Evolutionary conservation across 2,113 vertebrate species (phyloP).

Genomic region (Hymenochirus boettgeri): DNA sequence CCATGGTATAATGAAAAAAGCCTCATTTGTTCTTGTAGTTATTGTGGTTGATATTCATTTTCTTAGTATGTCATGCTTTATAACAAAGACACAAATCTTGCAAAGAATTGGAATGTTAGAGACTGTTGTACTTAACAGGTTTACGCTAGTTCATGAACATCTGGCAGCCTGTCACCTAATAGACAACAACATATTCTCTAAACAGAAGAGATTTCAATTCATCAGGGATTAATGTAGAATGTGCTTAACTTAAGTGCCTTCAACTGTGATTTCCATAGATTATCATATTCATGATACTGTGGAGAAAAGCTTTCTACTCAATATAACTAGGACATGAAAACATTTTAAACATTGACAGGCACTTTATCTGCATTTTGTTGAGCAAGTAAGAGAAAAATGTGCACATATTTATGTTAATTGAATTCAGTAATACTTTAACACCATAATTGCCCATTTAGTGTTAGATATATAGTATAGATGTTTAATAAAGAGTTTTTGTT

Average conservation of each 20-base stretch:
- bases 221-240: constrained; percentile 69
- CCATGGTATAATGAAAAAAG: too few relatives aligned
- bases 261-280: constrained; percentile 79
- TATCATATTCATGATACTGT: constrained; percentile 82
- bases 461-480: constrained; percentile 26
- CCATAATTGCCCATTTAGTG: constrained; percentile 40
- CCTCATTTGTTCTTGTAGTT: too few relatives aligned
- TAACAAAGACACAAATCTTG: not conserved
- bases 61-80: too few relatives aligned
- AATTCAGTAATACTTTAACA: constrained; percentile 58
- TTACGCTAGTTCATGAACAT: constrained; percentile 63
- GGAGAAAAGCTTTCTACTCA: constrained; percentile 70
- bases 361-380: constrained; percentile 77
- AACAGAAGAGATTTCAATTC: constrained; percentile 68
- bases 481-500: constrained; percentile 31
- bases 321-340: constrained; percentile 67
- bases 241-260: constrained; percentile 79
- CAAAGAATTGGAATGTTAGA: constrained; percentile 50
- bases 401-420: constrained; percentile 66
- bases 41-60: too few relatives aligned
- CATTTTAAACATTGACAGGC: constrained; percentile 74
- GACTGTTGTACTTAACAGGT: constrained; percentile 55
- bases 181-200: constrained; percentile 70
- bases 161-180: constrained; percentile 71
- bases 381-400: constrained; percentile 63